Evolutionary conservation across 2,888 invertebrate genomes (phyloP), one percentile per base, ranked within the genome.

Genomic region (Hydriomena furcata): DNA sequence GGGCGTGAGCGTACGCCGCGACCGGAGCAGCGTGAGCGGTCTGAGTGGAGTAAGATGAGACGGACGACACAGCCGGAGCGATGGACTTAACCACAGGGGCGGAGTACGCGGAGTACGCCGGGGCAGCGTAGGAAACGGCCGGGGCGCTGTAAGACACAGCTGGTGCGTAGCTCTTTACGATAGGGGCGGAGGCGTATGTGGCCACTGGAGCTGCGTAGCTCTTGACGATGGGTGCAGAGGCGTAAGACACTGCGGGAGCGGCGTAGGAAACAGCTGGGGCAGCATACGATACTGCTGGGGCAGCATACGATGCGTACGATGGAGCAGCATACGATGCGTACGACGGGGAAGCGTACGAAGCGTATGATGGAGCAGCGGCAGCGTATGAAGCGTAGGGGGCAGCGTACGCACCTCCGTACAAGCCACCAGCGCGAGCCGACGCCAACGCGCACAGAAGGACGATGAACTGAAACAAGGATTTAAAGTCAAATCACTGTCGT

Each of bases 361-460:
- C 52, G 28, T 65, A 51, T 11, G 35, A 34, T 34, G 25, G 55
- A 43, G 43, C 54, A 51, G 79, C 76, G 7, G 49, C 80, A 62
- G 50, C 86, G 74, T 55, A 91, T 13, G 61, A 48, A 8, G 61
- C 52, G 21, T 58, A 61, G 7, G 65, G 68, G 12, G 67, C 83
- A 54, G 68, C 73, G 58, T 73, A 73, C 0, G 71, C 60, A 1
- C 73, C 72, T 36, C 77, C 76, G 52, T 71, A 61, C 8, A 92
- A 65, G 38, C 84, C 68, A 50, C 93, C 93, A 60, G 93, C 93
- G 67, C 84, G 90, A 63, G 89, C 92, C 38, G 86, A 84, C 46
- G 92, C 92, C 76, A 93, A 79, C 58, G 89, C 79, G 68, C 92
- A 87, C 74, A 89, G 84, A 63, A 93, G 76, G 51, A 92, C 79